Percentiles rank a stretch among this genome's conserved stretches.
Conservation (phyloP, 2,113 vertebrate species). For the Piliocolobus tephrosceles region DNA sequence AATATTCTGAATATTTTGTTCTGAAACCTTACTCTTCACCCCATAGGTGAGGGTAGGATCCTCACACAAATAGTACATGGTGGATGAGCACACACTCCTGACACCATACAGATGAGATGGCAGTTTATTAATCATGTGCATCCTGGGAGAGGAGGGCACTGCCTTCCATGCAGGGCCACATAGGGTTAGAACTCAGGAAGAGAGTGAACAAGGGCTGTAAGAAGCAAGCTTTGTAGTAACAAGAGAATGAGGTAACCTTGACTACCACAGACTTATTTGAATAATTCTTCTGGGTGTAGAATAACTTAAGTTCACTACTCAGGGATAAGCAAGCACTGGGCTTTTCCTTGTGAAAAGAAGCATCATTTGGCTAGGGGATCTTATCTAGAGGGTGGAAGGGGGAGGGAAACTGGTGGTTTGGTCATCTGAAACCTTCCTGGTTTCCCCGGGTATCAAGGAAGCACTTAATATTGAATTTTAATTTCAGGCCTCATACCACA, state of each 20-base stretch:
- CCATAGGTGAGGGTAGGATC: not conserved
- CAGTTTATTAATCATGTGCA: not conserved
- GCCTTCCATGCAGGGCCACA: fast-evolving
- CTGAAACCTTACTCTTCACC: not conserved
- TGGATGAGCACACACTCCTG: not conserved
- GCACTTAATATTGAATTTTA: not conserved
- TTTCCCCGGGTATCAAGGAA: not conserved
- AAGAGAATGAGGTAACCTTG: not conserved
- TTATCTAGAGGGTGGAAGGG: not conserved
- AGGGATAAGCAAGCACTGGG: not conserved
- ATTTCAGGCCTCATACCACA: not conserved
- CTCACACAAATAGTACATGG: fast-evolving
- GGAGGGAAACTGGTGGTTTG: not conserved
- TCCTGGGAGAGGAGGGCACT: fast-evolving
- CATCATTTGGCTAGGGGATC: not conserved
- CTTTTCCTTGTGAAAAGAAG: not conserved
- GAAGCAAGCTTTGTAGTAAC: not conserved
- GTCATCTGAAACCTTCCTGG: not conserved
- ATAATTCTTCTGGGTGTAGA: not conserved
- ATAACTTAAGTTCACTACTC: not conserved
- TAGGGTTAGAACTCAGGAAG: not conserved
- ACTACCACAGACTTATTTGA: not conserved
- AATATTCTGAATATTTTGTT: not conserved
- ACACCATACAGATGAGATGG: not conserved
- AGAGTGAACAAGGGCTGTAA: not conserved